Base-by-base conservation (phyloP, 2,888 invertebrate species). In the Alsophila aescularia region DNA sequence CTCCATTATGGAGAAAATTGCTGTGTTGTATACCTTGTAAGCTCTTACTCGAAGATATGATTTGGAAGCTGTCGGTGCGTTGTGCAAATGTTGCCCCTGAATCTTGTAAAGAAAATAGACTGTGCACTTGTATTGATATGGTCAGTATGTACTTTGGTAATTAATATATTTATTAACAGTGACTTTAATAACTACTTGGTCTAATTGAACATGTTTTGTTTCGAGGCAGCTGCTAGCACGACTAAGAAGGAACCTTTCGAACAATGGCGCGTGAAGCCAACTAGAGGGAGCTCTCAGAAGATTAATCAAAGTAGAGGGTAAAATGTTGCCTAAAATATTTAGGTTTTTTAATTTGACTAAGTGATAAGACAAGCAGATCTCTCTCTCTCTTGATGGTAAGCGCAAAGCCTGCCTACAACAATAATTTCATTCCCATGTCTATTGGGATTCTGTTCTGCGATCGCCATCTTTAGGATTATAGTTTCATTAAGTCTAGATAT, bases 11-110 rank as follows among this genome's bases (percentile, higher is more conserved):
- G 85, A 82, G 72, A 72, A 81, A 73, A 59, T 70, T 69, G 49
- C 60, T 87, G 2, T 77, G 77, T 61, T 85, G 83, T 66, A 61
- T 66, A 31, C 58, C 73, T 29, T 84, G 82, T 67, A 63, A 61
- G 18, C 63, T 72, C 37, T 53, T 45, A 21, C 71, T 77, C 24
- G 67, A 73, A 52, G 77, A 87, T 56, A 47, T 58, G 52, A 29
- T 81, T 6, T 90, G 87, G 85, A 66, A 69, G 60, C 73, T 85
- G 76, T 80, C 86, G 72, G 88, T 90, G 83, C 83, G 82, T 85
- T 90, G 83, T 74, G 79, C 81, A 71, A 83, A 74, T 61, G 50
- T 72, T 34, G 62, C 75, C 8, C 84, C 86, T 12, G 67, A 72
- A 21, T 66, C 53, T 45, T 85, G 73, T 72, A 65, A 75, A 44